Percentiles rank a stretch among this genome's conserved stretches.
These are phyloP conservation scores for Drosophila helvetica DNA, from an alignment of 2,888 invertebrate genomes.

Conservation along the genomic window DNA sequence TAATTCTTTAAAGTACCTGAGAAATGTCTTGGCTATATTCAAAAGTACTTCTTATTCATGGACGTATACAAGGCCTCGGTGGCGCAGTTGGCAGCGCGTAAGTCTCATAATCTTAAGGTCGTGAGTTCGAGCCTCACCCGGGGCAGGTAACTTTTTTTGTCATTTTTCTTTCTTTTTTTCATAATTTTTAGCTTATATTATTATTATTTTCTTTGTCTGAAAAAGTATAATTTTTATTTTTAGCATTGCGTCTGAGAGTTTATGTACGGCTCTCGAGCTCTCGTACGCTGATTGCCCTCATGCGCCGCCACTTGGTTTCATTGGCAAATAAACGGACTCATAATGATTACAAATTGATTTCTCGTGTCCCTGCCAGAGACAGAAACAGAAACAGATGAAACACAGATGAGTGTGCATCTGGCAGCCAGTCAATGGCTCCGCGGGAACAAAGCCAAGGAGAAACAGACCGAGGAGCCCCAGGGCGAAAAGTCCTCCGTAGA, in stretches of 20 bases:
- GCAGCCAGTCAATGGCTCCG: slow-evolving; percentile 43
- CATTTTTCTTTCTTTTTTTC: slow-evolving; percentile 1
- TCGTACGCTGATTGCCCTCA: slow-evolving; percentile 1
- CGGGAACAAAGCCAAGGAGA: slow-evolving; percentile 55
- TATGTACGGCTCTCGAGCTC: background rate
- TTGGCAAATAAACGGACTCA: slow-evolving; percentile 52
- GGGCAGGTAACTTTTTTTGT: slow-evolving; percentile 71
- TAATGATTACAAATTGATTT: slow-evolving; percentile 72
- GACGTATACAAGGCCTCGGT: slow-evolving; percentile 78
- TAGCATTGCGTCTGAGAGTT: slow-evolving; percentile 2
- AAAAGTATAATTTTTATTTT: slow-evolving; percentile 3
- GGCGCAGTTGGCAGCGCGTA: slow-evolving; percentile 84
- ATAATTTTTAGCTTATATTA: background rate
- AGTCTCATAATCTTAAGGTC: slow-evolving; percentile 84
- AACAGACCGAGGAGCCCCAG: slow-evolving; percentile 3
- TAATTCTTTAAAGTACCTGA: background rate
- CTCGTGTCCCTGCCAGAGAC: slow-evolving; percentile 47
- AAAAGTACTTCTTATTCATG: background rate
- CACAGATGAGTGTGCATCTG: slow-evolving; percentile 56
- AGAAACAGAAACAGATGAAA: slow-evolving; percentile 1
- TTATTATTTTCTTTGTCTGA: background rate
- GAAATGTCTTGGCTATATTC: background rate
- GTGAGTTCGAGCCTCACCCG: slow-evolving; percentile 83
- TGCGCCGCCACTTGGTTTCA: slow-evolving; percentile 32
- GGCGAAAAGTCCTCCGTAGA: slow-evolving; percentile 5